Evolutionary conservation across 2,797 vertebrate genomes (phyloP).

Genomic region (Vultur gryphus): DNA sequence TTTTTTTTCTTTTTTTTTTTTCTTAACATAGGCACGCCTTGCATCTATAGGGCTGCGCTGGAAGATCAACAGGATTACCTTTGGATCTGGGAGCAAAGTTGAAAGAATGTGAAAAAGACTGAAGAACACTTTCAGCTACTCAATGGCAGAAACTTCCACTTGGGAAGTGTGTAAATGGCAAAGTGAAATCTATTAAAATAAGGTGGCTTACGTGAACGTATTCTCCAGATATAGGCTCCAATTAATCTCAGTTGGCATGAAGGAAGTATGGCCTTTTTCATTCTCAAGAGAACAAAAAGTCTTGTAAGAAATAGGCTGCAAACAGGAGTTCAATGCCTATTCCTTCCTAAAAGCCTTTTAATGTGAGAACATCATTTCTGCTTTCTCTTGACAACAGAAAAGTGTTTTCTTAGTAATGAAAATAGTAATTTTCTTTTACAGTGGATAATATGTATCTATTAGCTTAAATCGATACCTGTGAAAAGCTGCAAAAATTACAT

Average conservation of each 20-base stretch:
- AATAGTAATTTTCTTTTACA: conserved; percentile 26
- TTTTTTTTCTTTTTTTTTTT: not conserved
- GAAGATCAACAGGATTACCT: not conserved
- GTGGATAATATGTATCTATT: not conserved
- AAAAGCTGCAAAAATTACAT: not conserved
- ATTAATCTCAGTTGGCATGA: not conserved
- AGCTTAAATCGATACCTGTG: not conserved
- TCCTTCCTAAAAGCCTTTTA: conserved; percentile 12
- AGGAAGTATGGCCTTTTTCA: not conserved
- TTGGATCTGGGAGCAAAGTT: not conserved
- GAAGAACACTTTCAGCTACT: not conserved
- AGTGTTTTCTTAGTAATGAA: conserved; percentile 19
- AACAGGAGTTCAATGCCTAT: not conserved
- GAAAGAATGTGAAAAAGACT: not conserved
- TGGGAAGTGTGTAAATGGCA: not conserved
- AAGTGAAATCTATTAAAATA: not conserved
- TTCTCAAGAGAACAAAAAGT: not conserved
- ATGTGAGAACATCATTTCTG: not conserved
- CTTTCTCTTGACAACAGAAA: not conserved
- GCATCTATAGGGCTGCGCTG: not conserved
- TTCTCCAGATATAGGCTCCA: not conserved
- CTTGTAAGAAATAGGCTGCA: not conserved
- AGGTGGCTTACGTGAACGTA: not conserved
- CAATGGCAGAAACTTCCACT: not conserved
- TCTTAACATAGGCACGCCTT: not conserved